These are phyloP conservation scores for Clivina fossor DNA, from an alignment of 2,888 invertebrate species.

Conservation along the genomic window DNA sequence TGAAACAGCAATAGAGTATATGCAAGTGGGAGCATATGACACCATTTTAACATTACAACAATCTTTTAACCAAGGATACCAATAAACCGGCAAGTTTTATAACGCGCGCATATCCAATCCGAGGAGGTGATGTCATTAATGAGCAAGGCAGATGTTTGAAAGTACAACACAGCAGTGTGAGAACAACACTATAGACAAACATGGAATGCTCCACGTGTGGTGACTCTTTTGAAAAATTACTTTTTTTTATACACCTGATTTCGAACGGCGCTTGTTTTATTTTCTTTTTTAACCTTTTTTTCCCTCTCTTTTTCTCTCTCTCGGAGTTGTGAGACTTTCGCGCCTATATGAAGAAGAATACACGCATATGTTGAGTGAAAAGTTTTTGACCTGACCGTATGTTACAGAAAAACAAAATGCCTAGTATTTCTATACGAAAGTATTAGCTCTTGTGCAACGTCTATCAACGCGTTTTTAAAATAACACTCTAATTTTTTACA, in stretches of 20 bases:
- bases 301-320: constrained; percentile 18
- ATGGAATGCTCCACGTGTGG: not conserved
- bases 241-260: constrained; percentile 30
- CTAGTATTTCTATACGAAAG: constrained; percentile 15
- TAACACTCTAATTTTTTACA: no score
- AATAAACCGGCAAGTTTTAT: constrained; percentile 32
- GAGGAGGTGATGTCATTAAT: constrained; percentile 32
- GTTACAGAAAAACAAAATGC: constrained; percentile 28
- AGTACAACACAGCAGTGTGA: constrained; percentile 7
- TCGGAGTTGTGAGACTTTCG: constrained; percentile 4
- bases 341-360: not conserved
- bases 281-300: no score
- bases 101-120: constrained; percentile 13
- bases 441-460: no score
- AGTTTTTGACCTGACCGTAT: constrained; percentile 30
- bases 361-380: constrained; percentile 33
- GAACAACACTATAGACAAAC: constrained; percentile 9
- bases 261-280: no score
- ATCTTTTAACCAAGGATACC: constrained; percentile 33
- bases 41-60: constrained; percentile 31
- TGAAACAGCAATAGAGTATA: no score
- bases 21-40: constrained; percentile 32
- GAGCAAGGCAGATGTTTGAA: constrained; percentile 17
- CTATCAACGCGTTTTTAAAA: no score
- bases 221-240: constrained; percentile 24